Conservation (phyloP, 2,888 invertebrate genomes). For the Seira musarum region DNA sequence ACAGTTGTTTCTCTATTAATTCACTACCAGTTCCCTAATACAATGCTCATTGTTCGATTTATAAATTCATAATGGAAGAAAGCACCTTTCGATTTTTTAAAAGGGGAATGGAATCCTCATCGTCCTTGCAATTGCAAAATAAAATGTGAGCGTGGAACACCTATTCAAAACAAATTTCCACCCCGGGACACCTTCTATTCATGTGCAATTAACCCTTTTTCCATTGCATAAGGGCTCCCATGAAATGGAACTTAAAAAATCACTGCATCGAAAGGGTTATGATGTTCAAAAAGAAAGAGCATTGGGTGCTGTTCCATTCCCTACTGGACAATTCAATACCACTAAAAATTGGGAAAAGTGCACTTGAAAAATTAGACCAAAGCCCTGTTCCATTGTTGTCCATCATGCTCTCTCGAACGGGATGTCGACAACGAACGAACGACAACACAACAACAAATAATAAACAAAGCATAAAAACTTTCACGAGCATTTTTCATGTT, state of each 20-base stretch:
- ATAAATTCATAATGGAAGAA: conserved; percentile 47
- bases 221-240: conserved; percentile 16
- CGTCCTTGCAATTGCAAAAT: background rate
- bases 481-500: background rate
- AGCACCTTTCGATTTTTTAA: conserved; percentile 31
- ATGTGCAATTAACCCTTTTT: conserved; percentile 60
- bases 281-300: conserved; percentile 7
- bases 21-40: conserved; percentile 8
- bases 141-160: conserved; percentile 36
- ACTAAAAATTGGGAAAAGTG: conserved; percentile 17
- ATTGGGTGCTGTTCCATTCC: conserved; percentile 28
- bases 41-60: conserved; percentile 32
- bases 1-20: conserved; percentile 14
- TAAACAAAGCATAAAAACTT: conserved; percentile 1
- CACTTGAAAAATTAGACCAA: conserved; percentile 51
- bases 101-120: background rate
- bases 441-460: conserved; percentile 35
- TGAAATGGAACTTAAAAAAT: background rate
- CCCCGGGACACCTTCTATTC: conserved; percentile 57
- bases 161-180: conserved; percentile 60
- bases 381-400: conserved; percentile 28
- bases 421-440: conserved; percentile 25
- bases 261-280: background rate
- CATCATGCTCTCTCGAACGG: conserved; percentile 33
- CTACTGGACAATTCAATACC: conserved; percentile 10